Conservation (phyloP, 1,140 invertebrate species). For the Diachasma alloeum region DNA sequence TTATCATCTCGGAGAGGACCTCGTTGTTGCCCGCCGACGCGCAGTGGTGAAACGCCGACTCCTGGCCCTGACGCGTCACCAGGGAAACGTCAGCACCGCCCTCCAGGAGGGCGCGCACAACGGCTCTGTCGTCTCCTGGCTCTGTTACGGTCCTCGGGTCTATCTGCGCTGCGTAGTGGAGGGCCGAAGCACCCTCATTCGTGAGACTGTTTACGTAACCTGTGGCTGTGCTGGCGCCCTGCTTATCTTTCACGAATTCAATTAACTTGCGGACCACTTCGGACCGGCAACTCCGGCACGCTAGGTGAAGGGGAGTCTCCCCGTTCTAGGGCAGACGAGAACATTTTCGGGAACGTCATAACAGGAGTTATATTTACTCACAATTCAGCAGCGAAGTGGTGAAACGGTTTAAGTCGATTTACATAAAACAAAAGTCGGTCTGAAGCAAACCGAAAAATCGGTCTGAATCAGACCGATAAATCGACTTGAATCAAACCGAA, state of each 20-base stretch:
- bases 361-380: not conserved
- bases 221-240: slow-evolving; percentile 75
- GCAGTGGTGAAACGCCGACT: slow-evolving; percentile 96
- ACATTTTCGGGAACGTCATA: not conserved
- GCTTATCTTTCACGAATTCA: slow-evolving; percentile 81
- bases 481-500: too few species aligned
- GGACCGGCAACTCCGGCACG: slow-evolving; percentile 84
- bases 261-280: slow-evolving; percentile 87
- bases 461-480: too few species aligned
- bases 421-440: too few species aligned
- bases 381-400: too few species aligned
- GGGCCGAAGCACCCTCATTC: slow-evolving; percentile 90
- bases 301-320: slow-evolving; percentile 94
- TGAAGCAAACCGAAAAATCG: too few species aligned
- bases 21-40: slow-evolving; percentile 95
- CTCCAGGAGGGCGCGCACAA: slow-evolving; percentile 87
- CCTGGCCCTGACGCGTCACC: slow-evolving; percentile 84
- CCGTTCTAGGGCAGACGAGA: slow-evolving; percentile 74
- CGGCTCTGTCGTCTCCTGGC: slow-evolving; percentile 87
- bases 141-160: slow-evolving; percentile 77
- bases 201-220: slow-evolving; percentile 83
- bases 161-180: slow-evolving; percentile 89
- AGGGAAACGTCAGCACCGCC: slow-evolving; percentile 88
- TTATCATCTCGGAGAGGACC: slow-evolving; percentile 91
- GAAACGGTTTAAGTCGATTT: too few species aligned